Percentiles rank a stretch among this genome's conserved stretches.
These are phyloP conservation scores for Sardinella longiceps DNA, from an alignment of 2,797 vertebrate species.

Conservation along the genomic window DNA sequence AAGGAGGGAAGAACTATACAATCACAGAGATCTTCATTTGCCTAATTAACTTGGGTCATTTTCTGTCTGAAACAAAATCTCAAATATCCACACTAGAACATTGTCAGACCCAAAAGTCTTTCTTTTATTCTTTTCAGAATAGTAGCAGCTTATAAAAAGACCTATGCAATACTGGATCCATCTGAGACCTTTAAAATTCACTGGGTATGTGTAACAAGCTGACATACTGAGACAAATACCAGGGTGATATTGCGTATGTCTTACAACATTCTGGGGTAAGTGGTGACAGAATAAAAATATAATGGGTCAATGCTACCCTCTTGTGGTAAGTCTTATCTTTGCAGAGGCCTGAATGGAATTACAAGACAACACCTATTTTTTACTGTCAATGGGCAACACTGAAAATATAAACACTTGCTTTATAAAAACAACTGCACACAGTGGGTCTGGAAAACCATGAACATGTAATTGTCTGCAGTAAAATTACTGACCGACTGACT, in stretches of 20 bases:
- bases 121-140: background rate
- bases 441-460: too few relatives aligned
- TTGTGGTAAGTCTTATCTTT: background rate
- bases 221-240: background rate
- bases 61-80: background rate
- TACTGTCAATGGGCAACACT: too few relatives aligned
- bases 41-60: background rate
- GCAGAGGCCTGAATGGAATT: background rate
- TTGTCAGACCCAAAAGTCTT: background rate
- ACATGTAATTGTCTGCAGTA: too few relatives aligned
- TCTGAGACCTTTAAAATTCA: background rate
- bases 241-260: conserved; percentile 15
- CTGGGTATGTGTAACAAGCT: background rate
- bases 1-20: background rate
- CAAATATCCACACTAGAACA: background rate
- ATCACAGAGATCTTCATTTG: background rate
- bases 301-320: background rate
- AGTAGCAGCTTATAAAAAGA: background rate
- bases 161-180: background rate
- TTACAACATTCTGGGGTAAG: background rate
- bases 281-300: background rate
- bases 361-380: too few relatives aligned
- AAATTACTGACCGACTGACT: background rate
- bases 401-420: background rate
- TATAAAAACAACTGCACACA: background rate